Evolutionary conservation across 2,113 vertebrate species (phyloP), one percentile per base, ranked within the genome.

Genomic region (Solenodon paradoxus): DNA sequence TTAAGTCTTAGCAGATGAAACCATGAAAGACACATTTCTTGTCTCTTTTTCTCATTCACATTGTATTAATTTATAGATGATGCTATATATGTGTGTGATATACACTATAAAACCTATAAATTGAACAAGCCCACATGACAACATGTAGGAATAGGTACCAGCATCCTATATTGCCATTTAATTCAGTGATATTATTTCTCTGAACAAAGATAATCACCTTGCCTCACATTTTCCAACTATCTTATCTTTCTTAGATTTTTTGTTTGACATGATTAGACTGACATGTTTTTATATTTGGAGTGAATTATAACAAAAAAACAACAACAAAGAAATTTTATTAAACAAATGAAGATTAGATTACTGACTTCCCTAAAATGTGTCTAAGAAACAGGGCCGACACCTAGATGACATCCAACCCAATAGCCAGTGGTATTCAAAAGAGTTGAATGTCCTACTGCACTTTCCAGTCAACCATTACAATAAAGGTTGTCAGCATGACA

Each of bases 1-100:
- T 94, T 5, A 96, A 90, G 68, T 95, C 66, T 72, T 84, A 53
- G 74, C 66, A 95, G 92, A 87, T 63, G 55, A 90, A 84, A 57
- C 94, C 92, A 61, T 1, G 16, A 83, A 85, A 87, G 26, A 22
- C 30, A 61, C 3, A 15, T 79, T 47, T 92, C 83, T 80, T 93
- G 45, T 19, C 63, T 94, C 63, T 78, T 82, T 80, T 74, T 45
- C 61, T 90, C 30, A 71, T 42, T 80, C 49, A 22, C 2, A 49
- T 24, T 74, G 35, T 15, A 87, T 16, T 42, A 45, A 42, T 71
- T 61, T 89, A 20, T 49, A 59, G n/a, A 55, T 32, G n/a, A 83
- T 61, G 32, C 59, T 45, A 30, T 3, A 51, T 49, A 53, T 28
- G 24, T 24, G 19, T 68, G 30, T 64, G 2, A 69, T 26, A 19